phyloP scores from a whole-genome alignment of 2,888 invertebrate species.

The Eremobia ochroleuca region DNA sequence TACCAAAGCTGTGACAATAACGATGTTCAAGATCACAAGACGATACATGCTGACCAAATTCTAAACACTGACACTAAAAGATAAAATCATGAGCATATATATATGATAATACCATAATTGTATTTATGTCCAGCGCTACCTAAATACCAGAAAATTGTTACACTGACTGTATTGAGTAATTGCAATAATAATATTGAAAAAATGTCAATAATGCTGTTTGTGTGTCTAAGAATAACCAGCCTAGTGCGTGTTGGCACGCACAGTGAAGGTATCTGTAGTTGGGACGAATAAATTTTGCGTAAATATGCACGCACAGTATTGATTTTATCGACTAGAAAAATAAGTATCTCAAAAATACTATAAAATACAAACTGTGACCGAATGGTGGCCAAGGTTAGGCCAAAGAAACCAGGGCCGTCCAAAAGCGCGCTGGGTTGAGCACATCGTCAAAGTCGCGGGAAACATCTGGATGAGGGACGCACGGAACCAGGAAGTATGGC shows the following conservation, averaged over 20 bases:
- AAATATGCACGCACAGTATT: background rate
- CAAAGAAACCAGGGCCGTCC: no score
- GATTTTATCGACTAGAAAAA: background rate
- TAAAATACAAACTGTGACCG: background rate
- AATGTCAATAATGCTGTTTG: background rate
- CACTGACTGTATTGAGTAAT: slow-evolving; percentile 15
- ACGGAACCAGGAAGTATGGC: no score
- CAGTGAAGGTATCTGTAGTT: background rate
- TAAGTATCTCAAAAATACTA: background rate
- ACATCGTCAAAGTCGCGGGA: no score
- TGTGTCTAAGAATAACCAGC: background rate
- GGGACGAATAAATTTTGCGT: background rate
- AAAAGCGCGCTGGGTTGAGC: no score
- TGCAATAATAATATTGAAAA: slow-evolving; percentile 8
- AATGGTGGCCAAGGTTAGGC: no score
- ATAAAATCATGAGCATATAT: slow-evolving; percentile 2
- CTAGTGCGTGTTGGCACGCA: background rate
- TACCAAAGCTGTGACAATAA: slow-evolving; percentile 37
- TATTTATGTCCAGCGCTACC: slow-evolving; percentile 16
- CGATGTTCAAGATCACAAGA: slow-evolving; percentile 30
- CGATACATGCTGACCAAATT: slow-evolving; percentile 56
- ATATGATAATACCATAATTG: slow-evolving; percentile 13
- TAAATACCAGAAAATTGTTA: slow-evolving; percentile 70
- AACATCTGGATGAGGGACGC: no score
- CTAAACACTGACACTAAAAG: slow-evolving; percentile 15